phyloP scores from a whole-genome alignment of 2,888 invertebrate genomes.

The Ennomos erosarius region DNA sequence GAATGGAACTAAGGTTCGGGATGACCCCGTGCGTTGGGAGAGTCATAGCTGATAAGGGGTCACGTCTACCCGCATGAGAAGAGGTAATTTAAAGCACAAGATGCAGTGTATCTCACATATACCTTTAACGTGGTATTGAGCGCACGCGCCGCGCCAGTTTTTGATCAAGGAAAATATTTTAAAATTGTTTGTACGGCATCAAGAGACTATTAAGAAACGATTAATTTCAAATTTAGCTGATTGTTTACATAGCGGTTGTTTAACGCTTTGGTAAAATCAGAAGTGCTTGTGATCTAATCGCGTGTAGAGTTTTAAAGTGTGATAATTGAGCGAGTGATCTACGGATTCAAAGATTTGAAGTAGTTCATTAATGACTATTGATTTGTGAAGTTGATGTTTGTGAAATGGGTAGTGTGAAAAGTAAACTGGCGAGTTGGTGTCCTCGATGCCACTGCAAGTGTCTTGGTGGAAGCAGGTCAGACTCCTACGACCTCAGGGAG shows the following conservation, averaged over 20 bases:
- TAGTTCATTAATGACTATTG: constrained; percentile 40
- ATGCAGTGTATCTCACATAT: constrained; percentile 32
- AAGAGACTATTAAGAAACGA: constrained; percentile 33
- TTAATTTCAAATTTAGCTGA: constrained; percentile 52
- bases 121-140: constrained; percentile 25
- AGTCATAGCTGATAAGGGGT: constrained; percentile 36
- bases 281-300: constrained; percentile 65
- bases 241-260: constrained; percentile 66
- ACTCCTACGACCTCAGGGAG: constrained; percentile 71
- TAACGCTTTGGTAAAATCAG: constrained; percentile 41
- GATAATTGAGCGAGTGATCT: constrained; percentile 57
- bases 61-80: constrained; percentile 30
- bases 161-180: constrained; percentile 9
- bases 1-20: constrained; percentile 18
- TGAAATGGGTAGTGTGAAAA: constrained; percentile 71
- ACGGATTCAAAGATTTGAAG: constrained; percentile 29
- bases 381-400: constrained; percentile 32
- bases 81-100: constrained; percentile 22
- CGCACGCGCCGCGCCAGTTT: constrained; percentile 31
- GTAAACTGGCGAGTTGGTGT: constrained; percentile 61
- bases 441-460: constrained; percentile 57
- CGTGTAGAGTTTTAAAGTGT: constrained; percentile 42
- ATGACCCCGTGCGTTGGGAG: constrained; percentile 24
- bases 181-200: constrained; percentile 24
- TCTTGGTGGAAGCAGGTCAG: constrained; percentile 51